These are phyloP conservation scores for Cassiopea xamachana DNA, from an alignment of 30 jellyfish, hydroid and myxozoan genomes.

Conservation along the genomic window DNA sequence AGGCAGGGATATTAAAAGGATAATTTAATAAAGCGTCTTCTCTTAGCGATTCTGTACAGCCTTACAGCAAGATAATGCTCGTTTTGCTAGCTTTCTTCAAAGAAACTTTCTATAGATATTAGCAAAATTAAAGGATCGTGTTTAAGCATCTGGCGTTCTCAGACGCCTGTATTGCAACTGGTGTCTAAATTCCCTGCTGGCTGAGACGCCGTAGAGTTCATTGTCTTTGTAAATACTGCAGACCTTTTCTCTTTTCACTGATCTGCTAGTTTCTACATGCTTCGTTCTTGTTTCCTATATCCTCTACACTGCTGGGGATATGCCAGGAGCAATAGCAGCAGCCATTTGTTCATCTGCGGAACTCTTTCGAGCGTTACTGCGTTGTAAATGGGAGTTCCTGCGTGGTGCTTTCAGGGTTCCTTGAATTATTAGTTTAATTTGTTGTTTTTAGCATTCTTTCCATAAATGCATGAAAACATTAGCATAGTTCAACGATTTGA, in stretches of 20 bases:
- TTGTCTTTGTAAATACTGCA: background rate
- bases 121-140: background rate
- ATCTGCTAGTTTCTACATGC: background rate
- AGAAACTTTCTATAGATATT: background rate
- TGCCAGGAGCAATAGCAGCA: too few species aligned
- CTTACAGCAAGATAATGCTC: background rate
- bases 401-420: too few species aligned
- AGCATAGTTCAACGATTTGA: too few species aligned
- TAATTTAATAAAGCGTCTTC: conserved; percentile 14
- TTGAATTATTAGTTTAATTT: too few species aligned
- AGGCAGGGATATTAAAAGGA: conserved; percentile 26
- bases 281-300: background rate
- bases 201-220: conserved; percentile 14
- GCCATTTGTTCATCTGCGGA: too few species aligned
- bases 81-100: conserved; percentile 38
- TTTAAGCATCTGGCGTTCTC: conserved; percentile 5
- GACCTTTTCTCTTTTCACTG: background rate
- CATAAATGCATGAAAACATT: too few species aligned
- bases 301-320: too few species aligned
- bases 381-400: too few species aligned
- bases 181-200: conserved; percentile 15
- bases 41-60: background rate
- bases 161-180: background rate
- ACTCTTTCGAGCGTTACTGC: too few species aligned
- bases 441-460: too few species aligned